Conservation (phyloP, 2,888 invertebrate genomes). For the Dynastes maya region DNA sequence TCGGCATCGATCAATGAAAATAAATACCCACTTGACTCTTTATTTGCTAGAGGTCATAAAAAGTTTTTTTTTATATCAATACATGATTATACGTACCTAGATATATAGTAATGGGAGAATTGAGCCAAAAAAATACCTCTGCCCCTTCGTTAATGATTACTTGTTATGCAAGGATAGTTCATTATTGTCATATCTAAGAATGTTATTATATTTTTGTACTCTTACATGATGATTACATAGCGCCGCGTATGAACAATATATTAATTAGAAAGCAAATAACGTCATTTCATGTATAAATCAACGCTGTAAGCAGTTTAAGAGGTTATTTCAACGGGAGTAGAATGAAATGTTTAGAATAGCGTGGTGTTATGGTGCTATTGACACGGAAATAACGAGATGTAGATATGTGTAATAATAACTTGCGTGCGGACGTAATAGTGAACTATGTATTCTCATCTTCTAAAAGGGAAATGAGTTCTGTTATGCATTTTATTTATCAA, state of each 20-base stretch:
- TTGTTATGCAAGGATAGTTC: no score
- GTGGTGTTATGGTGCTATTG: constrained; percentile 18
- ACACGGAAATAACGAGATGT: constrained; percentile 16
- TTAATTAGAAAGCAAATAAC: constrained; percentile 2
- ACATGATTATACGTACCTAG: no score
- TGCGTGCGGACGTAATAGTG: no score
- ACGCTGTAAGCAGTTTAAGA: neutral
- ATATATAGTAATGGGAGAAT: no score
- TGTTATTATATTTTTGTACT: neutral
- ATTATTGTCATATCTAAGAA: neutral
- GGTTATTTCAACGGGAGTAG: constrained; percentile 5
- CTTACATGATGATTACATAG: neutral
- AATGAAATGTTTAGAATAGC: constrained; percentile 14
- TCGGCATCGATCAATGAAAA: constrained; percentile 7
- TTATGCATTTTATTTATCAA: no score
- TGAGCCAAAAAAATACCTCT: no score
- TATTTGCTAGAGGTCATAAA: neutral
- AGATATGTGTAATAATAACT: no score
- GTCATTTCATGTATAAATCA: neutral
- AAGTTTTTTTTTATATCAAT: neutral
- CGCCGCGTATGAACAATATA: constrained; percentile 6
- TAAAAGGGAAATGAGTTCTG: no score
- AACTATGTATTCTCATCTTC: no score
- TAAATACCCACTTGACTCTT: neutral
- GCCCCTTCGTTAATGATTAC: no score